phyloP scores from a whole-genome alignment of 2,888 invertebrate species.

The Keiferia lycopersicella region DNA sequence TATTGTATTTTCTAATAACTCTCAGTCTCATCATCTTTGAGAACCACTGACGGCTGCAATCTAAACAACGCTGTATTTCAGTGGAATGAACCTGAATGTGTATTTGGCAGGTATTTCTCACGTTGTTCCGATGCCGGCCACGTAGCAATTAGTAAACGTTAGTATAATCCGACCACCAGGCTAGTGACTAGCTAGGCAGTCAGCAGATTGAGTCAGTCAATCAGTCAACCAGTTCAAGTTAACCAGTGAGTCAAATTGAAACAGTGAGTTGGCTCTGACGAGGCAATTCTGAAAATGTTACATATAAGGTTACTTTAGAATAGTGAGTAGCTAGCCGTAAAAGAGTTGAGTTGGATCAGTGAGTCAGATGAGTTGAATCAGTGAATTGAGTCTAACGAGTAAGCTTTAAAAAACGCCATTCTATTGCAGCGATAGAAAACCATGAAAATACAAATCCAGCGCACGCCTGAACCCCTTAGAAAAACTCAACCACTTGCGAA shows the following conservation, averaged over 20 bases:
- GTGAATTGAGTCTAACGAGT: background rate
- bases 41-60: background rate
- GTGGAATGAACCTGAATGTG: constrained; percentile 21
- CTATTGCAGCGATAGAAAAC: too few species aligned
- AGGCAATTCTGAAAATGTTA: too few species aligned
- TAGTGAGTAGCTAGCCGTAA: too few species aligned
- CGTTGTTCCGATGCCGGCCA: constrained; percentile 56
- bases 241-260: too few species aligned
- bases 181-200: background rate
- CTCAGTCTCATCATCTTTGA: background rate
- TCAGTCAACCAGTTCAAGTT: too few species aligned
- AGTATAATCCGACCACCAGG: constrained; percentile 53
- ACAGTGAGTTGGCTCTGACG: constrained; percentile 2
- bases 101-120: constrained; percentile 28
- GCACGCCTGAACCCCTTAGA: too few species aligned
- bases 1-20: too few species aligned
- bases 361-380: background rate
- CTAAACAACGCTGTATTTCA: constrained; percentile 26
- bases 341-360: too few species aligned
- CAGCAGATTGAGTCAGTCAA: background rate
- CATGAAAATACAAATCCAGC: too few species aligned
- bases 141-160: constrained; percentile 72
- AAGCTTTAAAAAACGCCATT: too few species aligned
- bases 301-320: too few species aligned
- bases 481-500: too few species aligned